These are phyloP conservation scores for Desmophyllum pertusum DNA, from an alignment of 92 coral and sea anemone species.

Conservation along the genomic window DNA sequence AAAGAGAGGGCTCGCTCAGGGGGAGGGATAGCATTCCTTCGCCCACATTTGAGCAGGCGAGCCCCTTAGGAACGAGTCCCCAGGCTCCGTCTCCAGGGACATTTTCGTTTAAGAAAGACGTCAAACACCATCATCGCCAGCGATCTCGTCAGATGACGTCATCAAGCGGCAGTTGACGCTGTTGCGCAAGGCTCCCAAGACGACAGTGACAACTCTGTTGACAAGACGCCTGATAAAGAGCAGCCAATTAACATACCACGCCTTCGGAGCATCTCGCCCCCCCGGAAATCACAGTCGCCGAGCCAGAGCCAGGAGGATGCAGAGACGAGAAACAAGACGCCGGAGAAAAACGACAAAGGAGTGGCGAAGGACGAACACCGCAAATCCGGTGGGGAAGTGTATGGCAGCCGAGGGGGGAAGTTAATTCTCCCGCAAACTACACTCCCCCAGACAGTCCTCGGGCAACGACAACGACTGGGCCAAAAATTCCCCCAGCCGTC, in stretches of 20 bases:
- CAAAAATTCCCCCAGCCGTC: slow-evolving; percentile 83
- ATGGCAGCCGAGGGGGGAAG: slow-evolving; percentile 66
- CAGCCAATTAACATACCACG: slow-evolving; percentile 62
- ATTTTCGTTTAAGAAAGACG: slow-evolving; percentile 65
- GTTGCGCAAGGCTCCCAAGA: slow-evolving; percentile 38
- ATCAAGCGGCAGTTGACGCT: slow-evolving; percentile 67
- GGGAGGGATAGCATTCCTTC: slow-evolving; percentile 41
- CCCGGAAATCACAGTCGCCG: slow-evolving; percentile 9
- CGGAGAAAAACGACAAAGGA: slow-evolving; percentile 39
- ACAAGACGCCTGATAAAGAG: slow-evolving; percentile 49
- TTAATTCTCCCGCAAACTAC: slow-evolving; percentile 28
- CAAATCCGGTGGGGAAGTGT: slow-evolving; percentile 58
- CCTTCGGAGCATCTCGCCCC: slow-evolving; percentile 59
- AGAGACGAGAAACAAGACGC: slow-evolving; percentile 11
- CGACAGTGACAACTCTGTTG: slow-evolving; percentile 42
- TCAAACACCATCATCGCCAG: slow-evolving; percentile 6
- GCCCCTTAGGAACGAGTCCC: slow-evolving; percentile 62
- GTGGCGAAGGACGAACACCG: slow-evolving; percentile 32
- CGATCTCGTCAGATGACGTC: slow-evolving; percentile 83
- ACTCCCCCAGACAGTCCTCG: slow-evolving; percentile 69
- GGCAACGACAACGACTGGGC: slow-evolving; percentile 47
- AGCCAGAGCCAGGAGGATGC: slow-evolving; percentile 32
- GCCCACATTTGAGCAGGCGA: slow-evolving; percentile 51
- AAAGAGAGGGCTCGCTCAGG: slow-evolving; percentile 83
- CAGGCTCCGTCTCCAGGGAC: slow-evolving; percentile 41